phyloP scores from a whole-genome alignment of 2,113 vertebrate species.

The Stigmatopora argus region DNA sequence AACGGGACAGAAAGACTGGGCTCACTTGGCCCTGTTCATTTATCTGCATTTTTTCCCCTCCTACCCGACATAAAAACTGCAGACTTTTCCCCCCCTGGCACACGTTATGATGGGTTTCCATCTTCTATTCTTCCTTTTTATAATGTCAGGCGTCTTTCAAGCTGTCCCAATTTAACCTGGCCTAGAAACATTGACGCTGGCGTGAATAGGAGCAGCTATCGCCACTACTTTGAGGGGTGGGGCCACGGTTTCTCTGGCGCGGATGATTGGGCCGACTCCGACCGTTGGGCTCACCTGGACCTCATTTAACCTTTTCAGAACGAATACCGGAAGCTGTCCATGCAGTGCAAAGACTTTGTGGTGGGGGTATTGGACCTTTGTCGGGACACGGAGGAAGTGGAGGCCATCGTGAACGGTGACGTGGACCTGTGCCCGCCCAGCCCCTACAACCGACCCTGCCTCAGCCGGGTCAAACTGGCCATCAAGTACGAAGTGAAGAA shows the following conservation, averaged over 20 bases:
- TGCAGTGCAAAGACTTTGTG: conserved; percentile 98
- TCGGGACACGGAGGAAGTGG: conserved; percentile 94
- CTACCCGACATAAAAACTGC: neutral
- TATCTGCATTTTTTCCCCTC: neutral
- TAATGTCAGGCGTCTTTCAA: conserved; percentile 4
- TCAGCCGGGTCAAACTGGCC: conserved; percentile 90
- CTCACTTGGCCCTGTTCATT: no score
- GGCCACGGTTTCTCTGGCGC: no score
- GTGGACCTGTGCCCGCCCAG: conserved; percentile 80
- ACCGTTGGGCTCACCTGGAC: no score
- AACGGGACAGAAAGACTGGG: no score
- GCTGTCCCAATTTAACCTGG: neutral
- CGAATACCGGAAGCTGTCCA: conserved; percentile 95
- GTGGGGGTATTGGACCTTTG: conserved; percentile 95
- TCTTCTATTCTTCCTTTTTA: no score
- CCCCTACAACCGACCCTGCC: conserved; percentile 84
- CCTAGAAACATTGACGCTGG: neutral
- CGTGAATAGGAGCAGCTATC: no score
- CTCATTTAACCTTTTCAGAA: conserved; percentile 70
- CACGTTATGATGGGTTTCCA: neutral
- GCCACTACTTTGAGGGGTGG: no score
- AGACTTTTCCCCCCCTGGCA: neutral
- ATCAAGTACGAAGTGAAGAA: conserved; percentile 98
- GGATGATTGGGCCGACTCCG: no score
- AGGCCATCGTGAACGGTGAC: conserved; percentile 93